These are phyloP conservation scores for Caenorhabditis inopinata DNA, from an alignment of 1,140 invertebrate species.

Conservation along the genomic window DNA sequence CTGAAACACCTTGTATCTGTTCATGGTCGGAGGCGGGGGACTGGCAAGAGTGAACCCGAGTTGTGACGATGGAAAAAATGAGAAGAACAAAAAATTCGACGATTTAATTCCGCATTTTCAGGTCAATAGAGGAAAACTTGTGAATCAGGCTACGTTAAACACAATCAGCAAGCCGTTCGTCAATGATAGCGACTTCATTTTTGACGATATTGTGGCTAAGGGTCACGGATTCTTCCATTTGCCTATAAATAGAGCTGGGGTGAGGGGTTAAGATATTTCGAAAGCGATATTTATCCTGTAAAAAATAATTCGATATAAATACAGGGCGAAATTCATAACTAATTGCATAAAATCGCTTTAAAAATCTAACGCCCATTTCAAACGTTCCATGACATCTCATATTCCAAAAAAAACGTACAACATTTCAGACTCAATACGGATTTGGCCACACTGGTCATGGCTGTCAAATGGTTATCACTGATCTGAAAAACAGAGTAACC, in stretches of 20 bases:
- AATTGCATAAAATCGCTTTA: too few species aligned
- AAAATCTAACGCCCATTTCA: too few species aligned
- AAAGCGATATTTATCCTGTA: too few species aligned
- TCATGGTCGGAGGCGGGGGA: background rate
- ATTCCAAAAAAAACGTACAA: too few species aligned
- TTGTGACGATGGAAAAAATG: background rate
- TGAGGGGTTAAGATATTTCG: too few species aligned
- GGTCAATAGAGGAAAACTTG: constrained; percentile 34
- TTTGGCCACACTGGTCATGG: constrained; percentile 52
- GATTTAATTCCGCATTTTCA: constrained; percentile 16
- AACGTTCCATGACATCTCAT: too few species aligned
- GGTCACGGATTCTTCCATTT: constrained; percentile 46
- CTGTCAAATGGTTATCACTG: constrained; percentile 46
- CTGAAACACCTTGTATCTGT: background rate
- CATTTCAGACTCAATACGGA: constrained; percentile 39
- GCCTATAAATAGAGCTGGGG: constrained; percentile 43
- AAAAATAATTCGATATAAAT: too few species aligned
- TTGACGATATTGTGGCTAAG: constrained; percentile 39
- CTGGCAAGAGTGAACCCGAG: background rate
- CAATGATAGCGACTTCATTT: constrained; percentile 38
- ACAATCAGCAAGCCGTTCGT: constrained; percentile 40
- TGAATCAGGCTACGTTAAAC: constrained; percentile 31
- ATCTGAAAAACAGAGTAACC: constrained; percentile 45
- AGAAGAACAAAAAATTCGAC: background rate
- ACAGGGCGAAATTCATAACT: too few species aligned